Evolutionary conservation across 2,797 vertebrate genomes (phyloP), one percentile per base, ranked within the genome.

Genomic region (Pantherophis vulpinus): DNA sequence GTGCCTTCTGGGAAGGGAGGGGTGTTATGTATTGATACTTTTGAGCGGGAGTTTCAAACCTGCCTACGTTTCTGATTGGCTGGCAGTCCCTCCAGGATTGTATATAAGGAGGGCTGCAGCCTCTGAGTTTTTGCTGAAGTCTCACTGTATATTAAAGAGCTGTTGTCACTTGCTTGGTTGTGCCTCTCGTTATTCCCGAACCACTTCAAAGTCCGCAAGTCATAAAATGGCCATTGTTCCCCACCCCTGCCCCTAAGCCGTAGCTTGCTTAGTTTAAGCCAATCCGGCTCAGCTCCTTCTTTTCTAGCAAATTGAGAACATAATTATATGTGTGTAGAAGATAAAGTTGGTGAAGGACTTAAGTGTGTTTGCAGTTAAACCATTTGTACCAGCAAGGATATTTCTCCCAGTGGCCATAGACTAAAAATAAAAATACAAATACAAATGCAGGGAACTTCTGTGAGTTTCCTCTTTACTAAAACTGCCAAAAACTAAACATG

Each of bases 321-420:
- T 66, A 92, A 83, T 92, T 94, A 92, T 92, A 83, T 63, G 66
- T 66, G 9, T 86, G 32, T 37, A 60, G 51, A 54, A 91, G 90
- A 89, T 94, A 91, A 94, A 42, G 23, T 37, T 86, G 87, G 25
- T 88, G 58, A 92, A 90, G 32, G 63, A 66, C 74, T 91, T 91
- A 55, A 60, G 29, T 4, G 55, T 70, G 89, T 86, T 14, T 87
- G 37, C 59, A 91, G 37, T 91, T 93, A 93, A 91, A 86, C 70
- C 58, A 88, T 59, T 86, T 60, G 29, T 70, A 59, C 54, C 59
- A 74, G 86, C 87, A 60, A 91, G 54, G 29, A 32, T 91, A 79
- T 61, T 89, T 94, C 86, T 29, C 86, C 54, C 59, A 66, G 51
- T 63, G 32, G 93, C 20, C 70, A 56, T 51, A 29, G 66, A 58